Conservation (phyloP, 2,888 invertebrate species). For the Liodrosophila aerea region DNA sequence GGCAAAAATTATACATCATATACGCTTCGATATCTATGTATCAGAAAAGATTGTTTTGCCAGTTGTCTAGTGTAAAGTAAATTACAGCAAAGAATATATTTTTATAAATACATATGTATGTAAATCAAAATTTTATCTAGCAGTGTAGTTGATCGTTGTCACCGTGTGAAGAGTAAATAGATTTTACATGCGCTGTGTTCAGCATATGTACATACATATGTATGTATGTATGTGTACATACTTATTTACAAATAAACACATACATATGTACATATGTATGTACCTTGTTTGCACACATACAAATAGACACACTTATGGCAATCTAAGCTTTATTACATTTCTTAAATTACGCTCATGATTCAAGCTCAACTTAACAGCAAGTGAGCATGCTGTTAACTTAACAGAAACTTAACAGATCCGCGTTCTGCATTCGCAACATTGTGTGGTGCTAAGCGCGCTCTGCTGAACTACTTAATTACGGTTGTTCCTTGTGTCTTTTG, state of each 20-base stretch:
- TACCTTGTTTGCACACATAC: no score
- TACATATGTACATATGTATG: background rate
- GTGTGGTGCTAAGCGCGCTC: constrained; percentile 1
- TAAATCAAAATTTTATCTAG: background rate
- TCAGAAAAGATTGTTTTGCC: no score
- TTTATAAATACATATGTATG: background rate
- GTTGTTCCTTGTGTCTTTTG: constrained; percentile 24
- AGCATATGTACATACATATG: background rate
- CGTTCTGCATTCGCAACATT: no score
- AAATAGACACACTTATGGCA: no score
- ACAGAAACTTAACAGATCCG: no score
- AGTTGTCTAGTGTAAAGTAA: no score
- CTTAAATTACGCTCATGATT: no score
- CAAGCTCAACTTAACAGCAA: background rate
- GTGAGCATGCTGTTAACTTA: no score
- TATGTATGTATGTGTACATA: background rate
- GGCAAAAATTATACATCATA: no score
- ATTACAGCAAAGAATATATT: background rate
- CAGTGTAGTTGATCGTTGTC: constrained; percentile 56
- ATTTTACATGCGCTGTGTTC: constrained; percentile 7
- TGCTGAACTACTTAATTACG: constrained; percentile 17
- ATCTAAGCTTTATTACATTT: no score
- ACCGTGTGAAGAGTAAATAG: constrained; percentile 66
- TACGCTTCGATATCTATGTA: no score
- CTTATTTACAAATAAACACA: background rate